Base-by-base conservation (phyloP, 1,140 invertebrate genomes). In the Cydia strobilella region DNA sequence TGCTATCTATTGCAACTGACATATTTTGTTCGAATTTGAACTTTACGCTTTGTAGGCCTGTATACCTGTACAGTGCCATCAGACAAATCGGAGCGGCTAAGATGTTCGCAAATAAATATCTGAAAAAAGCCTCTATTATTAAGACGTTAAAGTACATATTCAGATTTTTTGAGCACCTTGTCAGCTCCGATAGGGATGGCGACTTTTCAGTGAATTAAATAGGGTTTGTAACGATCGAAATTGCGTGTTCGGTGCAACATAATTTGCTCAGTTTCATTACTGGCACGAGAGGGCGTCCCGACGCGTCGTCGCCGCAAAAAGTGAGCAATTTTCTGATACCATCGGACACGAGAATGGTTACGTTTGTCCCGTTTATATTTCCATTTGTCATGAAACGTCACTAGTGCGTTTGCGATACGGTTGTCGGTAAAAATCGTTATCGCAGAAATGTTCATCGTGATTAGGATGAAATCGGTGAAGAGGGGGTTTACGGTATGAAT, bases 311-410 rank as follows among this genome's bases (percentile, higher is more conserved):
- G 85, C 83, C 84, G 82, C 85, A 86, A 87, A 88, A 83, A 88
- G 80, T 88, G 85, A 90, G 83, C 89, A 90, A 92, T 92, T 92
- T 90, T 87, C 87, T 90, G 90, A 92, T 92, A 88, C 77, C 79
- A 92, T 92, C 89, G 83, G 85, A 87, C 86, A 89, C 80, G 84
- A 81, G 78, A 85, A 84, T 87, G 83, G 88, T 89, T 88, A 89
- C 84, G 82, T 84, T 86, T 89, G 86, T 89, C 87, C 84, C 85
- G 86, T 87, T 90, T 90, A 90, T 89, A 86, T 86, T 88, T 87
- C 86, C 88, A 90, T 91, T 89, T 91, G 84, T 90, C 84, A 89
- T 82, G 45, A 51, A 20, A 69, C 31, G 1, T 18, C 65, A 35
- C 27, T 27, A 35, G 27, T 66, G 35, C 65, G 35, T 69, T 15